Conservation (phyloP, 1,140 invertebrate genomes). For the Brachionus koreanus region DNA sequence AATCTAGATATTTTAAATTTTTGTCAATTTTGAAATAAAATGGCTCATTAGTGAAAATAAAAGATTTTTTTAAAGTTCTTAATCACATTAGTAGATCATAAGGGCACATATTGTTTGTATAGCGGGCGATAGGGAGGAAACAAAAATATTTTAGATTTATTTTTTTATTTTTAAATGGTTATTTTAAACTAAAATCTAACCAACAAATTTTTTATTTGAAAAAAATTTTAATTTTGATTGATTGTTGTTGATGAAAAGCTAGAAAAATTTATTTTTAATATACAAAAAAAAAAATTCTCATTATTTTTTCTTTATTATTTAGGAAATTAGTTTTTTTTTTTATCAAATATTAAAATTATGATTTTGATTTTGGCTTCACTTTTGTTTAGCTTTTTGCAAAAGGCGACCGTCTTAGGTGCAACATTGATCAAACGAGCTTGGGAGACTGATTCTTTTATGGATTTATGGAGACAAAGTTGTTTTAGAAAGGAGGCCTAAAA, state of each 20-base stretch:
- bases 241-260: not conserved
- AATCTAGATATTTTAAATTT: conserved; percentile 7
- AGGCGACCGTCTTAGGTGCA: not conserved
- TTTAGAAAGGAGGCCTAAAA: not conserved
- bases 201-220: conserved; percentile 2
- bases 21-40: conserved; percentile 12
- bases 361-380: not conserved
- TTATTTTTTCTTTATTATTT: not conserved
- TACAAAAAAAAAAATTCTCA: not conserved
- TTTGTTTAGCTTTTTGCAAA: not conserved
- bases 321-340: conserved; percentile 10
- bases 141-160: not conserved
- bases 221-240: conserved; percentile 10
- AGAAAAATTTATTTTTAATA: not conserved
- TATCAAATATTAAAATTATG: not conserved
- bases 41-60: conserved; percentile 18
- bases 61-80: not conserved
- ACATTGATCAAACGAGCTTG: no score
- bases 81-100: conserved; percentile 41
- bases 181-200: not conserved
- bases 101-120: conserved; percentile 17
- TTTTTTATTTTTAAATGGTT: conserved; percentile 14
- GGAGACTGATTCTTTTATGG: not conserved
- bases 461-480: not conserved
- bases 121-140: conserved; percentile 15